These are phyloP conservation scores for Cassiopea xamachana DNA, from an alignment of 30 jellyfish, hydroid and myxozoan genomes.

Conservation along the genomic window DNA sequence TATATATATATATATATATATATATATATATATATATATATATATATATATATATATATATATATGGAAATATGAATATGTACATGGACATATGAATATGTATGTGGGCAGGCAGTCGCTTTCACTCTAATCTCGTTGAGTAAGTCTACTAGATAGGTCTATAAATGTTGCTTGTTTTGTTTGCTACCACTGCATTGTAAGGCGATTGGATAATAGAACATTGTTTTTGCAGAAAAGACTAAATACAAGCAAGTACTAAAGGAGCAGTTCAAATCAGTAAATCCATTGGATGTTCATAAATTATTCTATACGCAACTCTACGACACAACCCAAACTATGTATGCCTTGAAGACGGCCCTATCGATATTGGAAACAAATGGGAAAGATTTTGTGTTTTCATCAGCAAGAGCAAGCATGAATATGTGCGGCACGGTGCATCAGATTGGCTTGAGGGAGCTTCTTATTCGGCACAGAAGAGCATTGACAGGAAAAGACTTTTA, in stretches of 20 bases:
- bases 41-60: too few relatives aligned
- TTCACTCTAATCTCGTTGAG: too few relatives aligned
- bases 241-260: background rate
- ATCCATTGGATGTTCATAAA: constrained; percentile 87
- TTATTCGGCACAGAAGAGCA: constrained; percentile 91
- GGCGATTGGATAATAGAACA: too few relatives aligned
- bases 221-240: background rate
- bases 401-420: constrained; percentile 93
- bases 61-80: too few relatives aligned
- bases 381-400: constrained; percentile 86
- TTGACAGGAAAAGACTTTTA: constrained; percentile 88
- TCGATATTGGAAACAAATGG: constrained; percentile 79
- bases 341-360: constrained; percentile 70
- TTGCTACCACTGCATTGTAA: too few relatives aligned
- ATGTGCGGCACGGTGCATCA: constrained; percentile 94
- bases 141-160: too few relatives aligned
- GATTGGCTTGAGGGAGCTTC: constrained; percentile 77
- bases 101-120: too few relatives aligned
- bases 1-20: too few relatives aligned
- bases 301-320: constrained; percentile 86
- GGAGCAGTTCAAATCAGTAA: constrained; percentile 40
- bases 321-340: constrained; percentile 83
- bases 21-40: too few relatives aligned
- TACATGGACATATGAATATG: too few relatives aligned
- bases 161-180: too few relatives aligned